Conservation (phyloP, 2,797 vertebrate genomes). For the Molossus molossus region DNA sequence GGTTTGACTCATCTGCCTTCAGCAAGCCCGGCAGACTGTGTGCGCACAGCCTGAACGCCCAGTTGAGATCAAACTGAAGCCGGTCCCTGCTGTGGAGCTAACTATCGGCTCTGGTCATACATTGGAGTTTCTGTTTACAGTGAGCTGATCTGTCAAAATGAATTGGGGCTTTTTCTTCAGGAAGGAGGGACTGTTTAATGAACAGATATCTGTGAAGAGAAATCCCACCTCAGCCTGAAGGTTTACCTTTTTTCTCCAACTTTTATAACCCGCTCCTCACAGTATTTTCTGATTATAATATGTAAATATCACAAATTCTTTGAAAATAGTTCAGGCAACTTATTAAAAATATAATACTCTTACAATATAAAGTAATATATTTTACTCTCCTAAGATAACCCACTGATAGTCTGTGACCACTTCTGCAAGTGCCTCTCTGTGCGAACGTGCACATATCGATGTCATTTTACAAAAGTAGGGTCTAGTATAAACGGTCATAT, state of each 20-base stretch:
- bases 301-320: neutral
- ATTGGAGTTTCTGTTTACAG: neutral
- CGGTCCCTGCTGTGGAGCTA: neutral
- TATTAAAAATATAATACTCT: constrained; percentile 39
- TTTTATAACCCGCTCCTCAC: neutral
- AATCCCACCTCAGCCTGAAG: constrained; percentile 5
- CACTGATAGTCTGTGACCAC: neutral
- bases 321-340: constrained; percentile 34
- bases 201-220: neutral
- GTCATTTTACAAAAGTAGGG: neutral
- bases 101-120: neutral
- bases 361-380: neutral
- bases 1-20: neutral
- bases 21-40: neutral
- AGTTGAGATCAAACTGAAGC: neutral
- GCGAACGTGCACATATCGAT: neutral
- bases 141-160: neutral
- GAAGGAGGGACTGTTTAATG: neutral
- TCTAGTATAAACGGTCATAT: neutral
- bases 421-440: neutral
- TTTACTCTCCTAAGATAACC: neutral
- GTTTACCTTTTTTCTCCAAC: neutral
- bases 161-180: constrained; percentile 10
- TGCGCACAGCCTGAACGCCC: neutral
- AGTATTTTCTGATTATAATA: neutral